Evolutionary conservation across 2,797 vertebrate species (phyloP).

Genomic region (Sebastes taczanowskii): DNA sequence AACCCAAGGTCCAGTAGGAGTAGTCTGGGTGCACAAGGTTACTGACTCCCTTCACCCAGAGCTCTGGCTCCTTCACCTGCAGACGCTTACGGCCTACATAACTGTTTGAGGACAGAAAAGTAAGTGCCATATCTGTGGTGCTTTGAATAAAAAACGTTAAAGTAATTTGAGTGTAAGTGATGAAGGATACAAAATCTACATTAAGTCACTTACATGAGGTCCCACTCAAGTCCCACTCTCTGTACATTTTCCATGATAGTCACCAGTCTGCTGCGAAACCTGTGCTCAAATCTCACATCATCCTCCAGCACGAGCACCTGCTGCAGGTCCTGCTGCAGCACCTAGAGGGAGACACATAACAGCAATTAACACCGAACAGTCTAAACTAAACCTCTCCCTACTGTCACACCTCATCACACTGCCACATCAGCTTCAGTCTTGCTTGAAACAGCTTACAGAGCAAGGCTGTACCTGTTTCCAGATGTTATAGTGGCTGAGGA

Average conservation of each 20-base stretch:
- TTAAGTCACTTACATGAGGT: conserved; percentile 85
- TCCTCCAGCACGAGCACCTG: conserved; percentile 87
- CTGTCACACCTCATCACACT: not conserved
- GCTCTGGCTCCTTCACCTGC: conserved; percentile 66
- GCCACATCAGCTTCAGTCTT: not conserved
- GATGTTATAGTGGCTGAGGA: conserved; percentile 89
- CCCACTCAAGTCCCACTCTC: conserved; percentile 84
- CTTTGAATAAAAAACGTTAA: not conserved
- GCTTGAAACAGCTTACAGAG: not conserved
- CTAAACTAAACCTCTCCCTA: not conserved
- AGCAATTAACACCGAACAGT: not conserved
- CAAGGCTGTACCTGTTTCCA: conserved; percentile 86
- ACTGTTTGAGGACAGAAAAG: conserved; percentile 28
- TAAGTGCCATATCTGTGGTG: not conserved
- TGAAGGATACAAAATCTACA: not conserved
- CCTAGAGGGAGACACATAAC: conserved; percentile 70
- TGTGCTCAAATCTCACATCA: conserved; percentile 87
- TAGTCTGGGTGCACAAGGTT: conserved; percentile 75
- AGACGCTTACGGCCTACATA: conserved; percentile 75
- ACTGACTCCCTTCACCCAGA: conserved; percentile 61
- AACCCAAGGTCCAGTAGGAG: conserved; percentile 81
- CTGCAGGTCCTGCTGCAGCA: conserved; percentile 82
- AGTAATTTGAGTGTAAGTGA: not conserved
- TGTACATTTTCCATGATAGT: conserved; percentile 85
- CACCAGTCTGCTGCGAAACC: conserved; percentile 85